Evolutionary conservation across 2,888 invertebrate genomes (phyloP).

Genomic region (Hedychridium roseum): DNA sequence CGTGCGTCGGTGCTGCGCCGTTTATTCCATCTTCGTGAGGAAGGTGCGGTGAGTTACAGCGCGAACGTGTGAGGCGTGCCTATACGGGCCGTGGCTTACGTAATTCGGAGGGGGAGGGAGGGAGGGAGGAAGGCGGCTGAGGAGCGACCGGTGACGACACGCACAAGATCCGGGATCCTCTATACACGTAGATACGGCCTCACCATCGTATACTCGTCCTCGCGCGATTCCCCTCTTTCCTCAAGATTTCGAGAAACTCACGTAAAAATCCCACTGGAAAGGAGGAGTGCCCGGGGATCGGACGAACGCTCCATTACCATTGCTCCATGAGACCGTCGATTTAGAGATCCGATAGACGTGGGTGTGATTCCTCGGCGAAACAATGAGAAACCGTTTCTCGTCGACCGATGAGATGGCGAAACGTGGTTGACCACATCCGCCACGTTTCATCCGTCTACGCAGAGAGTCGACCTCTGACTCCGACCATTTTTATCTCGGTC

Average conservation of each 20-base stretch:
- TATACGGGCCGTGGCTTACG: constrained; percentile 33
- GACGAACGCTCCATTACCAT: too few relatives aligned
- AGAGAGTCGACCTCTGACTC: too few relatives aligned
- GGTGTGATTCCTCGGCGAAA: constrained; percentile 24
- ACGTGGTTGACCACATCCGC: too few relatives aligned
- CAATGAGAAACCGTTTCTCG: constrained; percentile 25
- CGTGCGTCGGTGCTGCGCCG: constrained; percentile 28
- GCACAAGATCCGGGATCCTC: constrained; percentile 47
- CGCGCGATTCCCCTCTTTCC: too few relatives aligned
- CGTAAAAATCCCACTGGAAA: too few relatives aligned
- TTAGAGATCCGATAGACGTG: constrained; percentile 34
- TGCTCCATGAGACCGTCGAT: too few relatives aligned
- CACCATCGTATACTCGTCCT: too few relatives aligned
- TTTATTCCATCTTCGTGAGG: constrained; percentile 47
- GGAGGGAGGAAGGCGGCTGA: constrained; percentile 37
- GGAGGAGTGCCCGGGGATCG: too few relatives aligned
- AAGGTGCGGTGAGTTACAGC: constrained; percentile 47
- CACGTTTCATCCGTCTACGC: too few relatives aligned
- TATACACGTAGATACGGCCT: too few relatives aligned
- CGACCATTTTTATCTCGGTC: too few relatives aligned
- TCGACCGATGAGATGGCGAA: constrained; percentile 15
- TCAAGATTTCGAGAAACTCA: too few relatives aligned
- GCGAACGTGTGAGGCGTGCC: constrained; percentile 10
- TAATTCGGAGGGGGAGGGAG: constrained; percentile 52
- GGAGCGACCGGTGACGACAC: constrained; percentile 46